phyloP scores from a whole-genome alignment of 2,797 vertebrate species.

The Tokudaia tokunoshimensis region DNA sequence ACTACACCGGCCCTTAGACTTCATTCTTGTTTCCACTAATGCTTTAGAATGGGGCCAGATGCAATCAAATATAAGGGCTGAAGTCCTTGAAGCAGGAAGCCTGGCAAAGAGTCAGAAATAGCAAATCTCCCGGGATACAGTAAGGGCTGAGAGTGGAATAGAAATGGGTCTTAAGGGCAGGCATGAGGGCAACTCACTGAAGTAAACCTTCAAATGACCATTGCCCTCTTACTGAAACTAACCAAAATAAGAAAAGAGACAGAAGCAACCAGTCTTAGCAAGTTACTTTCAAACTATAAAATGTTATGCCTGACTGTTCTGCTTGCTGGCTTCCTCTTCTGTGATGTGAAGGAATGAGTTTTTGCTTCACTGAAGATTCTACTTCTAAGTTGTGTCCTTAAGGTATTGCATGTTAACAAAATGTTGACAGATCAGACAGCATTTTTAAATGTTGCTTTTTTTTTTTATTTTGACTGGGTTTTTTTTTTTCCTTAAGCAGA shows the following conservation, averaged over 20 bases:
- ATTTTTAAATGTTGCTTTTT: constrained; percentile 79
- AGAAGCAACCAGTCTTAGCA: not conserved
- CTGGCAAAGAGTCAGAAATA: constrained; percentile 28
- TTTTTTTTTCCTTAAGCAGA: constrained; percentile 59
- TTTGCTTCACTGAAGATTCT: constrained; percentile 75
- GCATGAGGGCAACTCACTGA: not conserved
- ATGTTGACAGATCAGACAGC: constrained; percentile 80
- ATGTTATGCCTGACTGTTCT: not conserved
- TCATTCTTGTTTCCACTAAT: constrained; percentile 47
- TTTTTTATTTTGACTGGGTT: constrained; percentile 54
- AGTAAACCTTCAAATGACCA: constrained; percentile 48
- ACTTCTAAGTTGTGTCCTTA: constrained; percentile 57
- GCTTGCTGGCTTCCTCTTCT: not conserved
- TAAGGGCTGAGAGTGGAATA: not conserved
- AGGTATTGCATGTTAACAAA: constrained; percentile 84
- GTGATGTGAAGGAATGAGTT: constrained; percentile 47
- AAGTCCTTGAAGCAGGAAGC: constrained; percentile 58
- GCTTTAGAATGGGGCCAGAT: not conserved
- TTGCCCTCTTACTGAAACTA: constrained; percentile 61
- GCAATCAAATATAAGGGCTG: not conserved
- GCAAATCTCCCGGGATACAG: not conserved
- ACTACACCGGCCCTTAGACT: not conserved
- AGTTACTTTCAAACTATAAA: not conserved
- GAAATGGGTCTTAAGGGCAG: constrained; percentile 8
- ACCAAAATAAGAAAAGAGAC: constrained; percentile 43